Evolutionary conservation across 2,797 vertebrate genomes (phyloP).

Genomic region (Mormyrops boulengeri): DNA sequence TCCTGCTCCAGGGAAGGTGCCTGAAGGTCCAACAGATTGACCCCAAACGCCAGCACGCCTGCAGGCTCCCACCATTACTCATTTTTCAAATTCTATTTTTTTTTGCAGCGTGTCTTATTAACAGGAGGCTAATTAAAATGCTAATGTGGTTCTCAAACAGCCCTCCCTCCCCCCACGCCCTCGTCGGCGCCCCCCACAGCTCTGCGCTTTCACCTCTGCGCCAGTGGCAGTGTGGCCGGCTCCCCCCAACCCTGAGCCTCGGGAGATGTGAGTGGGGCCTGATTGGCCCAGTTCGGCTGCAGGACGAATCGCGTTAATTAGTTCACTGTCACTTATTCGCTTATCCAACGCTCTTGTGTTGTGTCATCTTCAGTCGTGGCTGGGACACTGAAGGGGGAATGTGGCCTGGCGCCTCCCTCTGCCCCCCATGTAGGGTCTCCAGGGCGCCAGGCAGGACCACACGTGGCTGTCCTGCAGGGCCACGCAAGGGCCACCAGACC

Average conservation of each 20-base stretch:
- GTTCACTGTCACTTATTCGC: not conserved
- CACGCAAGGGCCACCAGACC: not conserved
- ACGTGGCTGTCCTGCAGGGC: not conserved
- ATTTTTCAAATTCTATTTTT: not conserved
- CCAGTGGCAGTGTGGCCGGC: not conserved
- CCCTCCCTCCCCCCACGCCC: not conserved
- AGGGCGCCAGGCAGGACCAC: not conserved
- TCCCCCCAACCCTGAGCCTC: not conserved
- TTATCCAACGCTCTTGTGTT: not conserved
- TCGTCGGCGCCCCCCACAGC: not conserved
- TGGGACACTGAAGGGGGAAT: not conserved
- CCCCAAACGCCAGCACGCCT: not conserved
- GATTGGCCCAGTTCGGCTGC: not conserved
- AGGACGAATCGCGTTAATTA: not conserved
- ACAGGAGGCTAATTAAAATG: constrained; percentile 13
- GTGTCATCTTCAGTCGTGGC: not conserved
- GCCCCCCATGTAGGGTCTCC: not conserved
- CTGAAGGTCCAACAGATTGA: not conserved
- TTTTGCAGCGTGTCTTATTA: not conserved
- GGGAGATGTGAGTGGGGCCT: not conserved
- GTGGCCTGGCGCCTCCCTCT: not conserved
- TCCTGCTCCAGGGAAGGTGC: not conserved
- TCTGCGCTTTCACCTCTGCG: too few species aligned
- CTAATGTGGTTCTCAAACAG: not conserved
- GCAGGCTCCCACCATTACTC: not conserved